Conservation (phyloP, 2,797 vertebrate species). For the Cossypha polioptera region DNA sequence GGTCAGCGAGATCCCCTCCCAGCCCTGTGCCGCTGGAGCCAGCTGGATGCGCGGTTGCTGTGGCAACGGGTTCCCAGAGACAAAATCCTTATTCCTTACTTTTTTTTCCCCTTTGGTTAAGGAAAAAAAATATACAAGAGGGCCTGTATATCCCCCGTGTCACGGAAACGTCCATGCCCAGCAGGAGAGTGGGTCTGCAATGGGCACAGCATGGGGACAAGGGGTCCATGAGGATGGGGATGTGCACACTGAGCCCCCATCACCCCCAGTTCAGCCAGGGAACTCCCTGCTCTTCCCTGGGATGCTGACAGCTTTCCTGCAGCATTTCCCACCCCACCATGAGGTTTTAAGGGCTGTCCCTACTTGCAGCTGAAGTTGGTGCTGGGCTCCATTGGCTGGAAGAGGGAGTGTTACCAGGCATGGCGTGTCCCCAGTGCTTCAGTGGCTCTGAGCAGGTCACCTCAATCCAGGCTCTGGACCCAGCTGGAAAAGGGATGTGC, state of each 20-base stretch:
- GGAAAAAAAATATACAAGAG: not conserved
- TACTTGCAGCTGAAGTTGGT: not conserved
- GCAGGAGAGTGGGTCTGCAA: accelerated
- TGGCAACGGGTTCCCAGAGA: constrained; percentile 71
- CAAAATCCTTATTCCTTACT: constrained; percentile 1
- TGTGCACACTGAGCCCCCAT: accelerated
- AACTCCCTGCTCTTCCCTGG: not conserved
- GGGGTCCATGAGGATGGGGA: accelerated
- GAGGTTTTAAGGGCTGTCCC: not conserved
- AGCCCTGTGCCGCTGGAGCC: constrained; percentile 45
- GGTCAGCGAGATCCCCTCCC: constrained; percentile 56
- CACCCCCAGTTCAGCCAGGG: not conserved
- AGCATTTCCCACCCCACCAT: accelerated
- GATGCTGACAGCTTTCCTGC: not conserved
- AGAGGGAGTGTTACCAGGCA: not conserved
- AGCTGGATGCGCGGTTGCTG: constrained; percentile 63
- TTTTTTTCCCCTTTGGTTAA: not conserved
- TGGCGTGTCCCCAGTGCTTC: accelerated
- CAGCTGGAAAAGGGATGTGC: not conserved
- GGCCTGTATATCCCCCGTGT: accelerated
- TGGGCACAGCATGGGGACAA: not conserved
- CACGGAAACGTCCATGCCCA: accelerated
- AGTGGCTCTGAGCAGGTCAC: not conserved
- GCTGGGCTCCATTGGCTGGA: not conserved
- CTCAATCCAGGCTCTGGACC: not conserved